phyloP scores from a whole-genome alignment of 2,797 vertebrate genomes.

The Nyctibius grandis region DNA sequence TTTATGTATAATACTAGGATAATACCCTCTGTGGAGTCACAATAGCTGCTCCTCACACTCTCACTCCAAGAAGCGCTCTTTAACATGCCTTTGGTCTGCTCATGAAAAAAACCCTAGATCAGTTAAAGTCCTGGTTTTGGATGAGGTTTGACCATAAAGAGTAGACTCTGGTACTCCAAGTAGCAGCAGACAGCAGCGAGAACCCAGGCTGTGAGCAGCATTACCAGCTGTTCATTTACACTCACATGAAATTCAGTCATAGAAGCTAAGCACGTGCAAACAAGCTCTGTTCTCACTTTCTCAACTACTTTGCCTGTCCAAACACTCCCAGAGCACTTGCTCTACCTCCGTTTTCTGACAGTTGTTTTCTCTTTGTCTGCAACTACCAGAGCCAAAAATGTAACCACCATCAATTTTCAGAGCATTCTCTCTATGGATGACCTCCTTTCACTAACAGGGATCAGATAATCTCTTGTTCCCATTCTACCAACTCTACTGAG shows the following conservation, averaged over 20 bases:
- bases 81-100: not conserved
- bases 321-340: accelerated
- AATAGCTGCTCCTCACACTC: not conserved
- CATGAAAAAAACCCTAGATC: not conserved
- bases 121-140: not conserved
- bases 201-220: not conserved
- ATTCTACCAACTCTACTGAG: not conserved
- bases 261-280: not conserved
- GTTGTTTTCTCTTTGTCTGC: not conserved
- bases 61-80: not conserved
- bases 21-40: not conserved
- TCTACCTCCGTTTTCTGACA: not conserved
- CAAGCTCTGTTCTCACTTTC: not conserved
- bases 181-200: not conserved
- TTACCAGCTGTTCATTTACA: not conserved
- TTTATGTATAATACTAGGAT: not conserved
- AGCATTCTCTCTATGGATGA: not conserved
- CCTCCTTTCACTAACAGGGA: not conserved
- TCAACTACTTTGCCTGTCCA: not conserved
- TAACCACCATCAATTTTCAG: not conserved
- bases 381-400: not conserved
- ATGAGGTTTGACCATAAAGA: not conserved
- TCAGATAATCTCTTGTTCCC: not conserved
- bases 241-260: not conserved
- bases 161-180: not conserved